A percentile compares a stretch with the other conserved stretches of the same genome.
phyloP scores from a whole-genome alignment of 2,888 invertebrate genomes.

The Andrena camellia region DNA sequence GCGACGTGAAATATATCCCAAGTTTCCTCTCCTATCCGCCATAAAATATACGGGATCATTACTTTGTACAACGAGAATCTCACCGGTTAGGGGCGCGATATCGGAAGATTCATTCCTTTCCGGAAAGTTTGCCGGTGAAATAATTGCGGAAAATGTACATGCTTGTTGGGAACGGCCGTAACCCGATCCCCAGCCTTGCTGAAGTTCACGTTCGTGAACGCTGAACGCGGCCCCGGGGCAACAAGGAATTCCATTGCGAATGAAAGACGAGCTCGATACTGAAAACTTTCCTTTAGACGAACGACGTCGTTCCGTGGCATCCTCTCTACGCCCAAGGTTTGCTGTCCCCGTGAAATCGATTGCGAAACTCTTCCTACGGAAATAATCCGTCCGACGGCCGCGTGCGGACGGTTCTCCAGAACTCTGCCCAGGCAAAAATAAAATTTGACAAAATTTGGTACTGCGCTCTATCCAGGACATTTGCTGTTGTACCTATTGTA shows the following conservation, averaged over 20 bases:
- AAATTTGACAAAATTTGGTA: background rate
- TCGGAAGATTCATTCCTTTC: constrained; percentile 43
- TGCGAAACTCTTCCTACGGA: constrained; percentile 23
- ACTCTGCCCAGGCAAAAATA: background rate
- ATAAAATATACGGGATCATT: constrained; percentile 47
- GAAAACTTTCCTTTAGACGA: constrained; percentile 41
- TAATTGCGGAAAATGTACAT: constrained; percentile 51
- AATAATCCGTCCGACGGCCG: constrained; percentile 21
- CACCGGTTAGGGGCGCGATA: constrained; percentile 21
- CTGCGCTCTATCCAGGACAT: background rate
- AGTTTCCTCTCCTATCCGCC: constrained; percentile 31
- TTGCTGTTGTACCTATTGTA: too few species aligned
- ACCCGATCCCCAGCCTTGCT: constrained; percentile 28
- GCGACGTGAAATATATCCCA: constrained; percentile 32
- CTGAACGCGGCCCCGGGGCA: constrained; percentile 26
- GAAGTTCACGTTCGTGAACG: constrained; percentile 21
- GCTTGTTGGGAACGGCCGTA: constrained; percentile 31
- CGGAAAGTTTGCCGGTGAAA: constrained; percentile 34
- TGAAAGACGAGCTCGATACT: constrained; percentile 48
- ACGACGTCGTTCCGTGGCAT: constrained; percentile 22
- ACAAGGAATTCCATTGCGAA: constrained; percentile 41
- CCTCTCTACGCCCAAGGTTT: background rate
- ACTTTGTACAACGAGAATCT: constrained; percentile 26
- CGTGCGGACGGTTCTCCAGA: background rate
- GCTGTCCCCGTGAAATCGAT: constrained; percentile 30